Percentiles rank a stretch among this genome's conserved stretches.
These are phyloP conservation scores for Campoletis raptor DNA, from an alignment of 2,888 invertebrate genomes.

Conservation along the genomic window DNA sequence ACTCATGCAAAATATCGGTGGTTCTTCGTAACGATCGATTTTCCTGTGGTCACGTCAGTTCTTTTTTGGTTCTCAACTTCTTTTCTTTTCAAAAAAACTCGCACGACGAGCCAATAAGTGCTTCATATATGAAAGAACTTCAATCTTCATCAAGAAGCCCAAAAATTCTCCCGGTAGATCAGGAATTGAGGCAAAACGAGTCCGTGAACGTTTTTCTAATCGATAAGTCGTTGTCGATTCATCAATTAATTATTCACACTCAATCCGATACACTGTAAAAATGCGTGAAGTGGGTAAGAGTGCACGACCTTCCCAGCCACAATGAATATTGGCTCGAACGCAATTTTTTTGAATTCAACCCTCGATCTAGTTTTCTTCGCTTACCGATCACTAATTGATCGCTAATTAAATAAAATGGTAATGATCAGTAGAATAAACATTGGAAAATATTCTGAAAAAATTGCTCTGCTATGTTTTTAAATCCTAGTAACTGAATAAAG, in stretches of 20 bases:
- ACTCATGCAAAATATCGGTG: slow-evolving; percentile 1
- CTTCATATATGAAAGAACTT: neutral
- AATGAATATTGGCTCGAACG: neutral
- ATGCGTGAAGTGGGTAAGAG: neutral
- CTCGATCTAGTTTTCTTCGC: neutral
- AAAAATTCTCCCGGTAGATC: neutral
- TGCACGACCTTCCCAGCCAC: neutral
- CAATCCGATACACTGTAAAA: neutral
- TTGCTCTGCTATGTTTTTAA: neutral
- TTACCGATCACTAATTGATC: neutral
- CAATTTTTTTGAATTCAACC: neutral
- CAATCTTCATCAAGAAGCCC: neutral
- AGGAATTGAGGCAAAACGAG: too few relatives aligned
- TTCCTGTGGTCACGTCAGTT: slow-evolving; percentile 12
- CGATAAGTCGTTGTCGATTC: neutral
- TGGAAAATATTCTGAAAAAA: neutral
- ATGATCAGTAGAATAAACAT: neutral
- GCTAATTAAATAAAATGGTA: neutral
- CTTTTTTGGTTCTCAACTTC: neutral
- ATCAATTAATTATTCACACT: too few relatives aligned
- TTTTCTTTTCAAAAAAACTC: neutral
- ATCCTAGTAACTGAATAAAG: neutral
- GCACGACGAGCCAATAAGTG: neutral
- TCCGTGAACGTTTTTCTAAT: neutral
- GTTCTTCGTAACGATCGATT: slow-evolving; percentile 43